Evolutionary conservation across 2,113 vertebrate genomes (phyloP).

Genomic region (Bubo bubo): DNA sequence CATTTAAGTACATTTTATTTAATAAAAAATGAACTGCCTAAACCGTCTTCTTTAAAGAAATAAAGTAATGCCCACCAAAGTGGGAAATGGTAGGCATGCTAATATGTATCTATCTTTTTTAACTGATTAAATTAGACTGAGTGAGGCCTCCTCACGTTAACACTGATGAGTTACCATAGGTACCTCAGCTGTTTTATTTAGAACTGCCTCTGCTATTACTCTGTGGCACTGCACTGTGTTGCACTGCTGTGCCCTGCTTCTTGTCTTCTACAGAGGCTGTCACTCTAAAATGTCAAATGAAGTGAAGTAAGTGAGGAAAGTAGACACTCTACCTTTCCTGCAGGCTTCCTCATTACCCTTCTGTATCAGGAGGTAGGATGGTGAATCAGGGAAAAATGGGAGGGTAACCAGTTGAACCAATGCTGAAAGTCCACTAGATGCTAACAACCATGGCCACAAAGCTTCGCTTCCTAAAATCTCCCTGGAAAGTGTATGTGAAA

Average conservation of each 20-base stretch:
- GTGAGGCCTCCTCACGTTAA: background rate
- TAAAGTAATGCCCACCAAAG: background rate
- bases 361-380: constrained; percentile 81
- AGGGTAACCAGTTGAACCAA: constrained; percentile 75
- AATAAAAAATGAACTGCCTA: background rate
- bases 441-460: constrained; percentile 84
- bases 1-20: background rate
- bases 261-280: background rate
- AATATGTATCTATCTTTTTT: background rate
- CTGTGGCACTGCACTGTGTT: background rate
- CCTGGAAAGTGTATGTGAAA: constrained; percentile 53
- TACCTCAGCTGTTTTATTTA: background rate
- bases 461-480: constrained; percentile 87
- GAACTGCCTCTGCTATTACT: background rate
- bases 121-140: no score
- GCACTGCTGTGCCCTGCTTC: background rate
- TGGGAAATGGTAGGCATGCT: background rate
- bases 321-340: constrained; percentile 73
- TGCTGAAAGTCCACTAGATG: constrained; percentile 74
- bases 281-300: background rate
- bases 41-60: background rate
- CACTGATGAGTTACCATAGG: background rate
- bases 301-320: background rate
- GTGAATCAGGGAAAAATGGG: constrained; percentile 78
- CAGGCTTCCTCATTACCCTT: constrained; percentile 80